phyloP scores from a whole-genome alignment of 2,888 invertebrate genomes.

The Eupelmus urozonus region DNA sequence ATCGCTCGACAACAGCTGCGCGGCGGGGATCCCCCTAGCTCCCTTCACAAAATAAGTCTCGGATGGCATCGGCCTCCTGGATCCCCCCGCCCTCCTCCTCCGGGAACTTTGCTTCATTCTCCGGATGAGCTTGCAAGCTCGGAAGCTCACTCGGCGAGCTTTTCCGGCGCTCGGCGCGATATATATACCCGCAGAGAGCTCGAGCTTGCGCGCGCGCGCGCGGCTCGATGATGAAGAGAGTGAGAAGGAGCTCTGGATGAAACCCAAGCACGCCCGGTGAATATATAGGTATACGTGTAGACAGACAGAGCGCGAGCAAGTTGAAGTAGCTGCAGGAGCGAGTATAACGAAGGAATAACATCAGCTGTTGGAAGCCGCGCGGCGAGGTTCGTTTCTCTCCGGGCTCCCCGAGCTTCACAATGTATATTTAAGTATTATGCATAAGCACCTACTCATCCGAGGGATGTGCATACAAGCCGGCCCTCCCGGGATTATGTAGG shows the following conservation, averaged over 20 bases:
- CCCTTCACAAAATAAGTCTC: constrained; percentile 26
- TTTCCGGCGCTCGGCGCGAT: not conserved
- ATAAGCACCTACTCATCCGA: not conserved
- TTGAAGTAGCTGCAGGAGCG: not conserved
- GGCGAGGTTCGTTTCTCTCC: not conserved
- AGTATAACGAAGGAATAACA: constrained; percentile 7
- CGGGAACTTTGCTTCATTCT: constrained; percentile 12
- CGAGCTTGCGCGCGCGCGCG: not conserved
- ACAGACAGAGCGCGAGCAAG: too few species aligned
- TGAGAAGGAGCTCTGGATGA: too few species aligned
- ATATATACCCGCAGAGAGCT: not conserved
- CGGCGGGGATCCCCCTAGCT: not conserved
- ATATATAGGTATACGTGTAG: too few species aligned
- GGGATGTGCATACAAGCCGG: not conserved
- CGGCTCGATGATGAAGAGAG: constrained; percentile 14
- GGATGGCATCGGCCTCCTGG: constrained; percentile 4
- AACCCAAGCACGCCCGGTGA: not conserved
- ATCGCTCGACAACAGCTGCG: constrained; percentile 36
- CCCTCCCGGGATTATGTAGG: not conserved
- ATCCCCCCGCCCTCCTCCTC: not conserved
- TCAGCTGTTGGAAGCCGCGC: not conserved
- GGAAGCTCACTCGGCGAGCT: constrained; percentile 17
- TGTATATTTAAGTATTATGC: not conserved
- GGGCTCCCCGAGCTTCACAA: not conserved
- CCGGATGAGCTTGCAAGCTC: not conserved